Base-by-base conservation (phyloP, 2,888 invertebrate genomes). In the Amphiduros pacificus region DNA sequence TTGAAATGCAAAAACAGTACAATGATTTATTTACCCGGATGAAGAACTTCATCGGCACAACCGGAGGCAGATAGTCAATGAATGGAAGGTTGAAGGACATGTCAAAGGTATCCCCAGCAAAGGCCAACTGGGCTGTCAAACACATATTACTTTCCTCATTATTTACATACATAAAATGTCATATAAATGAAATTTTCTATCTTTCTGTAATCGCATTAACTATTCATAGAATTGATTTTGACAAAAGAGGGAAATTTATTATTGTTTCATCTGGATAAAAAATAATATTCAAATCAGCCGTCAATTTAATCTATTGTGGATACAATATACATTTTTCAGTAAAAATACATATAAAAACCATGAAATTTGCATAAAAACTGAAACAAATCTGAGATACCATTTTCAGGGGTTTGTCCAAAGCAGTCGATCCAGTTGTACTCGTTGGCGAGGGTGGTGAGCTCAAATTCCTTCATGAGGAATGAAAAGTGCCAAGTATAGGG, bases 341-440 rank as follows among this genome's bases (percentile, higher is more conserved):
- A 17, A 17, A 36, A 36, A 9, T 17, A 14, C 36, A 14, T 17
- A 36, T 36, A 36, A 36, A 36, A 17, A 36, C 36, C 36, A 36
- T n/a, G n/a, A n/a, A n/a, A n/a, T n/a, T n/a, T n/a, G n/a, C n/a
- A n/a, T n/a, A n/a, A n/a, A n/a, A n/a, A n/a, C n/a, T n/a, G n/a
- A n/a, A n/a, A n/a, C n/a, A n/a, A n/a, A n/a, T n/a, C n/a, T n/a
- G 20, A 73, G 76, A 73, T 76, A 83, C 93, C 90, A 82, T 96
- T 96, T 84, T 96, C 96, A 81, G 93, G 93, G 74, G 93, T 92
- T 55, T 94, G 93, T 28, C 67, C 67, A 40, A 67, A 67, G 75
- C 97, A 97, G 83, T 99, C 98, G 71, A 99, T 91, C 99, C 98
- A 99, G 83, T 99, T 99, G 82, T 93, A 93, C 80, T 98, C 94